phyloP scores from a whole-genome alignment of 2,797 vertebrate genomes.

The Microhierax caerulescens region DNA sequence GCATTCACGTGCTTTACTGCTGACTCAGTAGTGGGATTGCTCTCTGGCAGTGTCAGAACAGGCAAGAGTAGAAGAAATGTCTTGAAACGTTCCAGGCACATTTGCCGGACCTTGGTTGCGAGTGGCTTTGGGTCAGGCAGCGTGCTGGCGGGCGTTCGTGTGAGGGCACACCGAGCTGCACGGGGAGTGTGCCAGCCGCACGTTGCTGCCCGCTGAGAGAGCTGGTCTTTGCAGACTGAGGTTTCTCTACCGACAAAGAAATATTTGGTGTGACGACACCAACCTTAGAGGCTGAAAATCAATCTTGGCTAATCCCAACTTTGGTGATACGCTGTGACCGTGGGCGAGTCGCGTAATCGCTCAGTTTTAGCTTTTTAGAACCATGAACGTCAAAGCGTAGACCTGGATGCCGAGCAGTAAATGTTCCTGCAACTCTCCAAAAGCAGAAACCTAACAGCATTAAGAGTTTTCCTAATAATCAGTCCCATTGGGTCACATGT shows the following conservation, averaged over 20 bases:
- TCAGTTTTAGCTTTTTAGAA: background rate
- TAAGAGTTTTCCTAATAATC: background rate
- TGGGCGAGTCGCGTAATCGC: fast-evolving
- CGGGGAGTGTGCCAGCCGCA: fast-evolving
- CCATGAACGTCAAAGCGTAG: fast-evolving
- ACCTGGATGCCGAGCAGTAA: background rate
- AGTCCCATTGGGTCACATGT: background rate
- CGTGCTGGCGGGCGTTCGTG: fast-evolving
- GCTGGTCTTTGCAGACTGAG: no score
- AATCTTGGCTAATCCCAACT: background rate
- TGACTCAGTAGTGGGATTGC: background rate
- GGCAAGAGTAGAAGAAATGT: background rate
- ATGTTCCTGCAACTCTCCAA: background rate
- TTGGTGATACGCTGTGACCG: background rate
- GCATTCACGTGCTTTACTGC: background rate
- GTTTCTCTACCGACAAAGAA: background rate
- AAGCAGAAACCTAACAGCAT: background rate
- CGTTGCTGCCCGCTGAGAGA: background rate
- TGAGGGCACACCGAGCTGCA: fast-evolving
- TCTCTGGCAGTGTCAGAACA: background rate
- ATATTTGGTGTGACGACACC: background rate
- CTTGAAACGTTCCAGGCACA: fast-evolving
- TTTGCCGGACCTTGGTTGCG: background rate
- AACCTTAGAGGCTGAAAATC: background rate
- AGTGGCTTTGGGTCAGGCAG: fast-evolving